Evolutionary conservation across 2,888 invertebrate genomes (phyloP), one percentile per base, ranked within the genome.

Genomic region (Halocaridina rubra): DNA sequence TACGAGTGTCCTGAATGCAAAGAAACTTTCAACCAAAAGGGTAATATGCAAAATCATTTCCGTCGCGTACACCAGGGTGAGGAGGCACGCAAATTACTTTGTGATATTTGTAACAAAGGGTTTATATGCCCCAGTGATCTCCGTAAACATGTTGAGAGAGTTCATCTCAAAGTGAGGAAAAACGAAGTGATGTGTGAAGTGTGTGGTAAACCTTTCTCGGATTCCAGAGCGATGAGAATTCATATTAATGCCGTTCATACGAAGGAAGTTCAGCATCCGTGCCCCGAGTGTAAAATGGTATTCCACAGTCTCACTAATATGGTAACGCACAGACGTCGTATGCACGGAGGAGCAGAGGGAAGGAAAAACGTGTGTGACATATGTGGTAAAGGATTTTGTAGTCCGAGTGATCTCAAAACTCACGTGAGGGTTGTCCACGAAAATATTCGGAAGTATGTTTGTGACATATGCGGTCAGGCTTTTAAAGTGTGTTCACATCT

Each of bases 201-300:
- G 4, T 85, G 85, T 77, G 80, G 81, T 13, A 85, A 85, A 32
- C 80, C 85, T 24, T 85, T 85, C 33, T 85, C 85, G 0, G 85
- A 85, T 33, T 81, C 85, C 24, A 69, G 85, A 7, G 85, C 85
- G 22, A 80, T 85, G 80, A 77, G 77, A n/a, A 85, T 85, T n/a
- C 85, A 85, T 27, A 81, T 81, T 2, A 85, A 85, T 72, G 85
- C 85, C 2, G 79, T 85, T 16, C 85, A 85, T 39, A 85, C 85
- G 0, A 81, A 81, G 22, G 85, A 81, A 29, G 85, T 85, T 13
- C 85, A 85, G 72, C 79, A 85, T 46, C 85, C 85, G 5, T 85
- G 85, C 46, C 85, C 85, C 10, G 77, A 85, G 39, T 85, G 85
- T 22, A 85, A 85, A 72, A 85, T 85, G 85, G 85, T 85, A 22